phyloP scores from a whole-genome alignment of 1,140 invertebrate species.

The Drosophila eugracilis region DNA sequence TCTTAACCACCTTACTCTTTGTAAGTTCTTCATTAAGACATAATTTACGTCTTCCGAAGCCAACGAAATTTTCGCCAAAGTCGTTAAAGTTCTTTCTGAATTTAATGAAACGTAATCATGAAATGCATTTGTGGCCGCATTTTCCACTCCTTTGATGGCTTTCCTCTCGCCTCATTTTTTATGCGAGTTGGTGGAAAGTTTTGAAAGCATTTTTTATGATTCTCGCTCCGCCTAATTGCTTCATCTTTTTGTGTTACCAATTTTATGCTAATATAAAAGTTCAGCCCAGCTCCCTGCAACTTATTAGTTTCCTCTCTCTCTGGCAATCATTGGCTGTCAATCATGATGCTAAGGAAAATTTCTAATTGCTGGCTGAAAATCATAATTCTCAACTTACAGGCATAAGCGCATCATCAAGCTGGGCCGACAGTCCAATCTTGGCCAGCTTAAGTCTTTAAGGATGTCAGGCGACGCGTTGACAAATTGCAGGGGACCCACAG shows the following conservation, averaged over 20 bases:
- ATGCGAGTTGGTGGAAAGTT: constrained; percentile 63
- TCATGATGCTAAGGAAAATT: constrained; percentile 16
- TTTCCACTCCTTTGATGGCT: constrained; percentile 29
- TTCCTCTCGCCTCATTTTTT: constrained; percentile 42
- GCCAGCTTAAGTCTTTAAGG: constrained; percentile 63
- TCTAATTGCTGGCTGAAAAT: constrained; percentile 52
- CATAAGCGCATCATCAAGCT: constrained; percentile 30
- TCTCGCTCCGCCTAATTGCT: constrained; percentile 57
- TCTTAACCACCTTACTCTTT: background rate
- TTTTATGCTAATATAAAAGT: constrained; percentile 69
- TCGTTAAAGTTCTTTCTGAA: constrained; percentile 36
- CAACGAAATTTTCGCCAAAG: constrained; percentile 18
- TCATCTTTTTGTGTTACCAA: constrained; percentile 12
- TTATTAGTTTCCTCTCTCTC: background rate
- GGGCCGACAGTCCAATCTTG: constrained; percentile 37
- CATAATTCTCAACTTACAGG: constrained; percentile 54
- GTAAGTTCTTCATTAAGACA: background rate
- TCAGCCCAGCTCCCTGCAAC: background rate
- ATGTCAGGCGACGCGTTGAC: constrained; percentile 60
- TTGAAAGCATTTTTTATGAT: constrained; percentile 66
- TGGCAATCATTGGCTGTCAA: constrained; percentile 30
- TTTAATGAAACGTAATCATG: constrained; percentile 61
- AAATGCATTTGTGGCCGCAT: constrained; percentile 41
- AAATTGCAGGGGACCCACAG: constrained; percentile 51
- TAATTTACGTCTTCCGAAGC: background rate